Conservation (phyloP, 2,888 invertebrate species). For the Linnaemya vulpina region DNA sequence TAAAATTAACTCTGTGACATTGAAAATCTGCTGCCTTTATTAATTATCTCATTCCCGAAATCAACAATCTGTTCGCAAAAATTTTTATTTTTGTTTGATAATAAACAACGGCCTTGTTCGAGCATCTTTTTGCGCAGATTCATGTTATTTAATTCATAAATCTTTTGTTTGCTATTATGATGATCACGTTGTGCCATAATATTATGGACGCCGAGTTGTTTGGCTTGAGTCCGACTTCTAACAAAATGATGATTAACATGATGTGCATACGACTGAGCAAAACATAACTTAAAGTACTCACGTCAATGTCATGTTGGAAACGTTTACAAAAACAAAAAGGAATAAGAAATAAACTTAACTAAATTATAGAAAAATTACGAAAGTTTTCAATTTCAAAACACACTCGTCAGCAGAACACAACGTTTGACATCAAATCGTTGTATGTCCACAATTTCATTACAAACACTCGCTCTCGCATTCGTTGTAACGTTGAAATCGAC, state of each 20-base stretch:
- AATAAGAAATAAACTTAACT: not conserved
- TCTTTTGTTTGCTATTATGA: too few species aligned
- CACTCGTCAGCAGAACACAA: conserved; percentile 23
- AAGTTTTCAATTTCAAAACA: conserved; percentile 28
- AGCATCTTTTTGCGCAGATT: too few species aligned
- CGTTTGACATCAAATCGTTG: conserved; percentile 43
- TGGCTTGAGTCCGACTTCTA: not conserved
- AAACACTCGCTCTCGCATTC: not conserved
- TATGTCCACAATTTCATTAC: conserved; percentile 39
- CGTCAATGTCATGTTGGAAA: conserved; percentile 40
- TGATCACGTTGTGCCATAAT: too few species aligned
- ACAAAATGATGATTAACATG: not conserved
- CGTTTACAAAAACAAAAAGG: not conserved
- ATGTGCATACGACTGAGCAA: not conserved
- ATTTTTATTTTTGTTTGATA: too few species aligned
- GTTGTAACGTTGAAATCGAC: conserved; percentile 26
- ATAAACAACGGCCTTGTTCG: too few species aligned
- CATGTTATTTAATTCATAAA: too few species aligned
- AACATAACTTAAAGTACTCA: conserved; percentile 26
- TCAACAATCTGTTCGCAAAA: too few species aligned
- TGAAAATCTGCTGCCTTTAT: too few species aligned
- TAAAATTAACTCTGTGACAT: too few species aligned
- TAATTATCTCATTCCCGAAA: too few species aligned
- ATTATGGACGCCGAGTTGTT: not conserved
- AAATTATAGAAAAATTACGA: conserved; percentile 17